Evolutionary conservation across 2,797 vertebrate genomes (phyloP).

Genomic region (Hemitrygon akajei): DNA sequence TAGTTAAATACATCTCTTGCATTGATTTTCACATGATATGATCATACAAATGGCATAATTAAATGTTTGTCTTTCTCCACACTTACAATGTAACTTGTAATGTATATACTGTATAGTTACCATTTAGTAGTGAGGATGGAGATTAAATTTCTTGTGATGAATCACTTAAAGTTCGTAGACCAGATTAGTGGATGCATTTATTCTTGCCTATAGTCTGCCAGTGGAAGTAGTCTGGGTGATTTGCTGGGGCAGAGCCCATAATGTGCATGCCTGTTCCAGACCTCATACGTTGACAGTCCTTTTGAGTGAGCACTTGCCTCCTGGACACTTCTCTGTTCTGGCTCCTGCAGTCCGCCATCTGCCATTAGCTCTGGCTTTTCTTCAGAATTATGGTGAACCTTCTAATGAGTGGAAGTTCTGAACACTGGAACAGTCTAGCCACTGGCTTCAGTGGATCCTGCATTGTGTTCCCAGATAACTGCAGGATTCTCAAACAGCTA

Average conservation of each 20-base stretch:
- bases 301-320: not conserved
- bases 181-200: not conserved
- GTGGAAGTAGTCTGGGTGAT: not conserved
- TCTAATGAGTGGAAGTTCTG: not conserved
- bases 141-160: not conserved
- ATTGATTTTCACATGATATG: not conserved
- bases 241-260: not conserved
- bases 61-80: not conserved
- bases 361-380: not conserved
- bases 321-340: not conserved
- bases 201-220: not conserved
- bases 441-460: not conserved
- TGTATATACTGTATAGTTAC: not conserved
- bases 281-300: not conserved
- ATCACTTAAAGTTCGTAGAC: not conserved
- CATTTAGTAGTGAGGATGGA: not conserved
- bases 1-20: not conserved
- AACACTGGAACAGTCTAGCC: not conserved
- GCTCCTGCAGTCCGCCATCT: not conserved
- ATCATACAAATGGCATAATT: not conserved
- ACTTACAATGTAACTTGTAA: not conserved
- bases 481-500: not conserved
- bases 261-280: not conserved
- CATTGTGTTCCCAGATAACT: not conserved
- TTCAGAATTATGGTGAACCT: not conserved